Evolutionary conservation across 2,888 invertebrate species (phyloP).

Genomic region (Schizotus pectinicornis): DNA sequence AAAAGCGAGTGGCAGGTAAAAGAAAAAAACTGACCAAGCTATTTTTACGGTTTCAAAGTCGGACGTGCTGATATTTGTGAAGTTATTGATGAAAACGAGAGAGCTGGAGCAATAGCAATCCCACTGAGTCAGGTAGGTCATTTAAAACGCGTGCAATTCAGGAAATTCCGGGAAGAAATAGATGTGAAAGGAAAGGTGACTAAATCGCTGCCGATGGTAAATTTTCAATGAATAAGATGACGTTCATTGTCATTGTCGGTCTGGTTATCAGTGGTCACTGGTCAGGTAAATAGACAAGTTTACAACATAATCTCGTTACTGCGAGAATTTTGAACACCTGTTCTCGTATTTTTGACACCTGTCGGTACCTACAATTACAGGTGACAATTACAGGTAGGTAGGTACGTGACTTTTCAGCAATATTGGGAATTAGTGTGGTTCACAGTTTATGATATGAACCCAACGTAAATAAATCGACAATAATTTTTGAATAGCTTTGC

Average conservation of each 20-base stretch:
- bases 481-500: too few relatives aligned
- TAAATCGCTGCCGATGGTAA: not conserved
- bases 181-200: not conserved
- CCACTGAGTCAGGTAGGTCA: not conserved
- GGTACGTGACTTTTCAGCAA: constrained; percentile 16
- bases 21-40: constrained; percentile 13
- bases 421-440: too few relatives aligned
- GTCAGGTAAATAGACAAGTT: constrained; percentile 10
- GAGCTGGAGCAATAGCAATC: too few relatives aligned
- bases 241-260: not conserved
- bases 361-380: constrained; percentile 8
- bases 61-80: constrained; percentile 9
- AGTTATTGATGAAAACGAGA: not conserved
- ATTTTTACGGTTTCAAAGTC: constrained; percentile 8
- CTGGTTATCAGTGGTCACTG: not conserved
- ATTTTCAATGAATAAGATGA: not conserved
- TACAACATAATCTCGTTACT: constrained; percentile 16
- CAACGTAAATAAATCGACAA: too few relatives aligned
- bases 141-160: not conserved
- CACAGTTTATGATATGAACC: too few relatives aligned
- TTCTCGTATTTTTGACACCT: constrained; percentile 4
- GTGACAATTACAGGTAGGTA: not conserved
- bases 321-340: constrained; percentile 9
- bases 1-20: constrained; percentile 12
- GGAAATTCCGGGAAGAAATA: not conserved